phyloP scores from a whole-genome alignment of 1,140 invertebrate species.

The Cyrtorhinus lividipennis region DNA sequence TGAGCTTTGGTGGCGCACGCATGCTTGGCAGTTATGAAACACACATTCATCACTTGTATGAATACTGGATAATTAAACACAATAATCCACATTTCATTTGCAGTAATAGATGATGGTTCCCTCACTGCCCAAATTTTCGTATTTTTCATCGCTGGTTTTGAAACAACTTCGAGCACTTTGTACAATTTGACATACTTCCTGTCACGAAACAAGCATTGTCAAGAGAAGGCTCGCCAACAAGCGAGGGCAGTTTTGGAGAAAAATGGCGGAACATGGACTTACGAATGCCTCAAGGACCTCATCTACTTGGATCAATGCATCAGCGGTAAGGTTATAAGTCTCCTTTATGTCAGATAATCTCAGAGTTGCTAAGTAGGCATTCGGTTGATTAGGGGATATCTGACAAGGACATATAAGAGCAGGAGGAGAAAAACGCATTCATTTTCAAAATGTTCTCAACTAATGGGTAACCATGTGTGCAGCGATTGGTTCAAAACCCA shows the following conservation, averaged over 20 bases:
- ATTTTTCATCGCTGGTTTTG: slow-evolving; percentile 25
- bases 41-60: too few species aligned
- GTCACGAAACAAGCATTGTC: background rate
- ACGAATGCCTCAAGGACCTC: slow-evolving; percentile 33
- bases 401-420: background rate
- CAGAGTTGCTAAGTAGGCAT: too few species aligned
- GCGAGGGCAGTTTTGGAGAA: slow-evolving; percentile 23
- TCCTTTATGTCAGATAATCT: background rate
- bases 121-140: slow-evolving; percentile 7
- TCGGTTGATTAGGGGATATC: background rate
- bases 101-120: background rate
- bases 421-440: background rate
- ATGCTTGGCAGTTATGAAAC: too few species aligned
- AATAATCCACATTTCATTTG: too few species aligned
- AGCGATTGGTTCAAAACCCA: too few species aligned
- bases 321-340: slow-evolving; percentile 31
- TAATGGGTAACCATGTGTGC: too few species aligned
- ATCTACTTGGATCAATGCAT: slow-evolving; percentile 38
- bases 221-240: slow-evolving; percentile 19
- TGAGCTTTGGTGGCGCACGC: too few species aligned
- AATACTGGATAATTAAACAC: too few species aligned
- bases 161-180: slow-evolving; percentile 34
- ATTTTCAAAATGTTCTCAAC: background rate
- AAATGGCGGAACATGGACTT: background rate
- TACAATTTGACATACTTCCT: slow-evolving; percentile 16